Evolutionary conservation across 1,140 invertebrate genomes (phyloP).

Genomic region (Conopomorpha cramerella): DNA sequence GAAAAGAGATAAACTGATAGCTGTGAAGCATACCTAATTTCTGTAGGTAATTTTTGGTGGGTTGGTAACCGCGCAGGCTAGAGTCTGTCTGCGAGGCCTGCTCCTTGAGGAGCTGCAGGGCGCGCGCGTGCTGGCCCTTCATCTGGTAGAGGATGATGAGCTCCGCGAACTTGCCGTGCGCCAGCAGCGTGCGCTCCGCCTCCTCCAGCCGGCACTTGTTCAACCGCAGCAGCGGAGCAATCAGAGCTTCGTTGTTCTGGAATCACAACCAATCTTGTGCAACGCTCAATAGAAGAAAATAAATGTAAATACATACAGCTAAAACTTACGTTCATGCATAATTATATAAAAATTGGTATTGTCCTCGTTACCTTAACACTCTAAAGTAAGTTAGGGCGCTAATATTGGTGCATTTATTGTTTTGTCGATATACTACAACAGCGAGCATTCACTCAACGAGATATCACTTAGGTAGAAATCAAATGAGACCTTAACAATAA

Average conservation of each 20-base stretch:
- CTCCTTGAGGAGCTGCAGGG: constrained; percentile 84
- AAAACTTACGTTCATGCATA: too few species aligned
- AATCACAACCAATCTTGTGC: too few species aligned
- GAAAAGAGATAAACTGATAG: background rate
- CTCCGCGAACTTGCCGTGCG: constrained; percentile 88
- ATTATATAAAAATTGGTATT: too few species aligned
- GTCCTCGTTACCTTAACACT: too few species aligned
- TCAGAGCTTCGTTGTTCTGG: constrained; percentile 92
- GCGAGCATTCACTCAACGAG: too few species aligned
- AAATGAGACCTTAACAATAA: background rate
- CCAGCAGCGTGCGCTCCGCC: constrained; percentile 85
- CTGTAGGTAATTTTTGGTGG: constrained; percentile 91
- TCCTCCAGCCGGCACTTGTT: constrained; percentile 96
- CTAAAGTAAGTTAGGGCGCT: too few species aligned
- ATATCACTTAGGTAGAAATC: constrained; percentile 2
- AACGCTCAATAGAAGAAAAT: too few species aligned
- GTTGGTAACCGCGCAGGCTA: constrained; percentile 77
- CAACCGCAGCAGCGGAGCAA: constrained; percentile 87
- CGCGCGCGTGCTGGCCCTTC: constrained; percentile 90
- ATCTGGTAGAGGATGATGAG: constrained; percentile 95
- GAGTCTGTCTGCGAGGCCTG: constrained; percentile 80
- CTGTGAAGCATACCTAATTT: constrained; percentile 68
- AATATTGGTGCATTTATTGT: too few species aligned
- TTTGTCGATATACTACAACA: too few species aligned
- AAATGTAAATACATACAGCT: too few species aligned